Percentiles rank a stretch among this genome's conserved stretches.
Conservation (phyloP, 2,113 vertebrate genomes). For the Lophura nycthemera region DNA sequence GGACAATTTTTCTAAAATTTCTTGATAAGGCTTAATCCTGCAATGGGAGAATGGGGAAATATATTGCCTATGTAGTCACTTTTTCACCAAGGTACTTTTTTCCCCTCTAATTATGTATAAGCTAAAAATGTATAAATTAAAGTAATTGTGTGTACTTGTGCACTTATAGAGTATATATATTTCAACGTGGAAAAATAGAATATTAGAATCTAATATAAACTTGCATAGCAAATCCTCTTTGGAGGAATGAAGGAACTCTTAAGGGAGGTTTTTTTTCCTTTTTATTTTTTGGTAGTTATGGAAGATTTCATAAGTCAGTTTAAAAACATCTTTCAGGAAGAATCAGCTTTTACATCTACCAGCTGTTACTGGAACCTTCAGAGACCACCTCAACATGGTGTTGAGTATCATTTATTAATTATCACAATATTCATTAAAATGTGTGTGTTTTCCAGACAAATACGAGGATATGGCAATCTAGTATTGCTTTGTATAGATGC, state of each 20-base stretch:
- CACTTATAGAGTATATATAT: neutral
- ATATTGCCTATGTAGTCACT: neutral
- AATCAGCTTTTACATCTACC: neutral
- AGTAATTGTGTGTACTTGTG: neutral
- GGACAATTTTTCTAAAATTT: neutral
- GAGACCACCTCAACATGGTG: neutral
- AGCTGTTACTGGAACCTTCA: slow-evolving; percentile 7
- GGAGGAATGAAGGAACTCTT: neutral
- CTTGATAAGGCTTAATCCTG: neutral
- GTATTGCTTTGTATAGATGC: neutral
- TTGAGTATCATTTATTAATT: neutral
- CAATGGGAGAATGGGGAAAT: neutral
- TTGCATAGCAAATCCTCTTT: neutral
- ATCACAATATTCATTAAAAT: neutral
- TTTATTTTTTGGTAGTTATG: neutral
- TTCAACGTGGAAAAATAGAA: neutral
- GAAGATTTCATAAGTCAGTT: neutral
- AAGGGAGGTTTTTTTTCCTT: neutral
- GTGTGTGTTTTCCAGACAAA: neutral
- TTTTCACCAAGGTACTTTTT: neutral
- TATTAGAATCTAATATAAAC: neutral
- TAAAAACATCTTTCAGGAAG: neutral
- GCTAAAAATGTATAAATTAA: neutral
- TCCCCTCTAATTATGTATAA: neutral
- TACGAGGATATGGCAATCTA: neutral